Evolutionary conservation across 1,140 invertebrate species (phyloP).

Genomic region (Drosophila santomea): DNA sequence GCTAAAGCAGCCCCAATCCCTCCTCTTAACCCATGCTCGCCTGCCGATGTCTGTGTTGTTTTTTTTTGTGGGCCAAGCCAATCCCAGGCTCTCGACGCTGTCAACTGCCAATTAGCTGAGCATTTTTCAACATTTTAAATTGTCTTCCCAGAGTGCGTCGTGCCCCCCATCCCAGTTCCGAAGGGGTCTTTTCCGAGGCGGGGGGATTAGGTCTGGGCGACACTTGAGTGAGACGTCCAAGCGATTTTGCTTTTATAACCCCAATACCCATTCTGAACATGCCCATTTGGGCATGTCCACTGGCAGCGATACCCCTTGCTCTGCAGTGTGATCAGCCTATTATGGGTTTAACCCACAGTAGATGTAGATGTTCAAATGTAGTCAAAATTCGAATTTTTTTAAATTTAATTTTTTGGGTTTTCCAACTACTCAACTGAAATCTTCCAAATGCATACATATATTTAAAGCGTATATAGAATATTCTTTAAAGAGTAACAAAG

Average conservation of each 20-base stretch:
- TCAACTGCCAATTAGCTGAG: constrained; percentile 81
- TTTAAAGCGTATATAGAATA: constrained; percentile 13
- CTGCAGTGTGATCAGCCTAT: neutral
- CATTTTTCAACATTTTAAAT: constrained; percentile 82
- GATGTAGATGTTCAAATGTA: neutral
- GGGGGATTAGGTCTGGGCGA: constrained; percentile 24
- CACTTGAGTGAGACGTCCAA: constrained; percentile 74
- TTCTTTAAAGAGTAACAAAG: constrained; percentile 2
- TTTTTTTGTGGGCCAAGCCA: constrained; percentile 48
- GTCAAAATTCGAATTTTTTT: neutral
- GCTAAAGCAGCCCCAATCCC: neutral
- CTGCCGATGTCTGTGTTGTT: constrained; percentile 16
- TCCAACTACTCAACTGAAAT: constrained; percentile 14
- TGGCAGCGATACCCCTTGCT: neutral
- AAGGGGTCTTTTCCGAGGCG: neutral
- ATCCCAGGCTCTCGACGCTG: constrained; percentile 68
- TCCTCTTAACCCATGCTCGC: constrained; percentile 15
- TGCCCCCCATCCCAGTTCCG: constrained; percentile 14
- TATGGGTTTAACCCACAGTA: neutral
- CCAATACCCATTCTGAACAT: constrained; percentile 34
- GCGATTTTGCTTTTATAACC: constrained; percentile 56
- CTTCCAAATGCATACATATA: constrained; percentile 23
- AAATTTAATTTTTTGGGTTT: neutral
- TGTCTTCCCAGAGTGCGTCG: constrained; percentile 74
- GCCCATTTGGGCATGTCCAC: constrained; percentile 11